Conservation (phyloP, 1,140 invertebrate genomes). For the Copidosoma floridanum region DNA sequence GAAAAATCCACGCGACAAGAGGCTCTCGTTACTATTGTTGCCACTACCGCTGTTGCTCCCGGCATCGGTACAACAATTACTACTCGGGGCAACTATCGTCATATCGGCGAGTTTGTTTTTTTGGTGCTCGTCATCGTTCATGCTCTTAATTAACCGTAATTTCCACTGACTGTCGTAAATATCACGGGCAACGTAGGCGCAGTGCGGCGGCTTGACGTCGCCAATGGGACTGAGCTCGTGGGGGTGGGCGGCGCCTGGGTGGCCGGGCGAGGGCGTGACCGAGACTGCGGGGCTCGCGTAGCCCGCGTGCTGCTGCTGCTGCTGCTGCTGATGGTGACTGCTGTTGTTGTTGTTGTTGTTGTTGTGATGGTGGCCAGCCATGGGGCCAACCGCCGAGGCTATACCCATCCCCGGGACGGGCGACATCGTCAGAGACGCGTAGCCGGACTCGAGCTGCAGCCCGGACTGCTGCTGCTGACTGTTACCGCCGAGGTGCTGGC, state of each 20-base stretch:
- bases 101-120: no score
- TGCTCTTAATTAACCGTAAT: no score
- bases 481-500: slow-evolving; percentile 25
- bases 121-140: no score
- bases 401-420: slow-evolving; percentile 29
- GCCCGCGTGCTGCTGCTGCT: no score
- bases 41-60: no score
- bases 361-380: not conserved
- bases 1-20: no score
- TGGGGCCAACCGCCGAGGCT: not conserved
- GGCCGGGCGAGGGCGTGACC: slow-evolving; percentile 42
- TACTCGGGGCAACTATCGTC: no score
- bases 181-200: slow-evolving; percentile 46
- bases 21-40: no score
- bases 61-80: no score
- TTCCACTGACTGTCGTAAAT: slow-evolving; percentile 49
- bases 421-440: slow-evolving; percentile 50
- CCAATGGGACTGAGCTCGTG: slow-evolving; percentile 51
- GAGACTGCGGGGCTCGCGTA: slow-evolving; percentile 49
- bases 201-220: slow-evolving; percentile 45
- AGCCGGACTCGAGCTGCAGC: slow-evolving; percentile 41
- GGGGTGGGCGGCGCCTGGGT: slow-evolving; percentile 42
- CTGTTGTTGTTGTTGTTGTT: slow-evolving; percentile 34
- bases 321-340: no score
- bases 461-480: slow-evolving; percentile 37